Conservation (phyloP, 1,140 invertebrate species). For the Mercenaria mercenaria region DNA sequence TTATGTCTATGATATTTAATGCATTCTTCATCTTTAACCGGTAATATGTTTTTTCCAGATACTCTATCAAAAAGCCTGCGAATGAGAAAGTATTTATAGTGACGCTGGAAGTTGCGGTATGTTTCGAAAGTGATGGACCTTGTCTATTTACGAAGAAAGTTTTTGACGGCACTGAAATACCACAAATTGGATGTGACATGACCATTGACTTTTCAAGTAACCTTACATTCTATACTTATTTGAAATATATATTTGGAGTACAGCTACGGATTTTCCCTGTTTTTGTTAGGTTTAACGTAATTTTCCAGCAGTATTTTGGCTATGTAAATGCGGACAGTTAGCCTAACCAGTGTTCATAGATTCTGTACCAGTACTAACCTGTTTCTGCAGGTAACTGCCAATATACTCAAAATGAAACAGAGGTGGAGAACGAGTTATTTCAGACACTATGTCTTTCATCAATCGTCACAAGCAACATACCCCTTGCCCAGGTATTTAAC, state of each 20-base stretch:
- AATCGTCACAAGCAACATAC: too few relatives aligned
- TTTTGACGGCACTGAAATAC: neutral
- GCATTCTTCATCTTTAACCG: neutral
- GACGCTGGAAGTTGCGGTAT: constrained; percentile 48
- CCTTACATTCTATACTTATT: neutral
- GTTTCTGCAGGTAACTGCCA: neutral
- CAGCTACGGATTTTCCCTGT: neutral
- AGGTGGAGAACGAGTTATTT: neutral
- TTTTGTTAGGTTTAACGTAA: too few relatives aligned
- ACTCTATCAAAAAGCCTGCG: constrained; percentile 39
- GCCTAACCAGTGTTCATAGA: too few relatives aligned
- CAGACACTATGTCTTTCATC: neutral
- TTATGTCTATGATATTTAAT: neutral
- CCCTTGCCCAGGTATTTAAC: too few relatives aligned
- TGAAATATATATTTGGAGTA: neutral
- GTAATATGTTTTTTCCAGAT: constrained; percentile 25
- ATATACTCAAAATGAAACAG: neutral
- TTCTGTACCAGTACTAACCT: too few relatives aligned
- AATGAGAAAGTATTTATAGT: constrained; percentile 54
- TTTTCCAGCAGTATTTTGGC: too few relatives aligned
- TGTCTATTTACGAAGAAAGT: neutral
- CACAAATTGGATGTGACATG: constrained; percentile 32
- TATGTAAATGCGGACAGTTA: too few relatives aligned
- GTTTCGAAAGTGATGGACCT: constrained; percentile 41
- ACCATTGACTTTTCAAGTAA: neutral